Base-by-base conservation (phyloP, 2,113 vertebrate species). In the Halcyon senegalensis region DNA sequence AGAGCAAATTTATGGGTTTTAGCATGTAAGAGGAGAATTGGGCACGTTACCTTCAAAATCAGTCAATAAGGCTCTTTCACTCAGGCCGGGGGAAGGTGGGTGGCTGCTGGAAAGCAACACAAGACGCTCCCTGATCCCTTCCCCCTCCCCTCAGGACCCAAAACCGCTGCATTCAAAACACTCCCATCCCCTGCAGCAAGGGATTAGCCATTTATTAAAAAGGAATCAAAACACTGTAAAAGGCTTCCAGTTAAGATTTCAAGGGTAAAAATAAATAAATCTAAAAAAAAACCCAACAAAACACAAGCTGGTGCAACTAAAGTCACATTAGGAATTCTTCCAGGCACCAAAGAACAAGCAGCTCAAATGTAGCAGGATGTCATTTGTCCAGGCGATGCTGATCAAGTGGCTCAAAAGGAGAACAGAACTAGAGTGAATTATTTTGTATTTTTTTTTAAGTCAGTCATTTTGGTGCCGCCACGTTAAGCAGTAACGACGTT, bases 141-240 rank as follows among this genome's bases (percentile, higher is more conserved):
- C 77, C 95, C 93, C 90, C 96, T 93, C 51, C 85, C 94, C 84
- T 86, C 50, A 64, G 84, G 92, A 92, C 87, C 92, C 81, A 88
- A 93, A 96, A 89, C 19, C 9, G 11, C 91, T 53, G 76, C 76
- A 74, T 73, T 92, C 92, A 85, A 58, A 96, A 94, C 89, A 91
- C 97, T 95, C 95, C 96, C 95, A 96, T 91, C 74, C 96, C 94
- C 97, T 93, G 92, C 96, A 97, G 95, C 93, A 92, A 95, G 86
- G 93, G 95, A 94, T 96, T 92, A 94, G 94, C 82, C 91, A 80
- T 93, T 94, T 96, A 96, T 94, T 94, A 94, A 90, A 91, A 90
- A 93, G 56, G 87, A 96, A 96, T 92, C 93, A 89, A 96, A 94
- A 92, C 67, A 87, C 86, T 80, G 82, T 69, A 87, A 86, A 96